Evolutionary conservation across 2,797 vertebrate genomes (phyloP), one percentile per base, ranked within the genome.

Genomic region (Ateles fusciceps): DNA sequence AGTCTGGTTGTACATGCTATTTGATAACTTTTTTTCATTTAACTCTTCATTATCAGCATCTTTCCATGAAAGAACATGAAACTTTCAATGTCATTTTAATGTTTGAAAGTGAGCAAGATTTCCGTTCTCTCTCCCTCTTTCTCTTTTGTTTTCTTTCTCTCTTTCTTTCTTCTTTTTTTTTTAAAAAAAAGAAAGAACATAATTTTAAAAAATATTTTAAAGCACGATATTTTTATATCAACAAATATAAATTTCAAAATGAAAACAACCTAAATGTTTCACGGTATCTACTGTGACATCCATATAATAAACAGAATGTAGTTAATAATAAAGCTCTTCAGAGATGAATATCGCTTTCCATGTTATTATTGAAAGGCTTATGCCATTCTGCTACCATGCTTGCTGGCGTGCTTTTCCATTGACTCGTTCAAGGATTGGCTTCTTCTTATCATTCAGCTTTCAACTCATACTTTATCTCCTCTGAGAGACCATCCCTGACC

Each of bases 171-270:
- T 39, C 36, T 39, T 39, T 4, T 39, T 39, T 39, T 39, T 39
- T 39, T 39, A 39, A 39, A 39, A 39, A 39, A 39, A 39, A 39
- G 39, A 39, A 39, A 39, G 36, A 36, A 94, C 21, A 2, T 91
- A 89, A 71, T 30, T 83, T 28, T n/a, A 30, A 61, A 61, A 61
- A 14, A 42, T 72, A 33, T 71, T 81, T 59, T 50, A n/a, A 79
- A 36, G 33, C 24, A 8, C 44, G 22, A 50, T 24, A 14, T 79
- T 52, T 91, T 46, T 44, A 30, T 42, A 75, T 39, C 8, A n/a
- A 9, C 50, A 57, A 30, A 59, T 92, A 2, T 12, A 79, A 93
- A 91, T 71, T 42, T 80, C 46, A 83, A 95, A 93, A 93, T 64
- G n/a, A 92, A 57, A 93, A 24, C 19, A 61, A 46, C 17, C 12